phyloP scores from a whole-genome alignment of 2,797 vertebrate species.

The Sebastes trivittatus region DNA sequence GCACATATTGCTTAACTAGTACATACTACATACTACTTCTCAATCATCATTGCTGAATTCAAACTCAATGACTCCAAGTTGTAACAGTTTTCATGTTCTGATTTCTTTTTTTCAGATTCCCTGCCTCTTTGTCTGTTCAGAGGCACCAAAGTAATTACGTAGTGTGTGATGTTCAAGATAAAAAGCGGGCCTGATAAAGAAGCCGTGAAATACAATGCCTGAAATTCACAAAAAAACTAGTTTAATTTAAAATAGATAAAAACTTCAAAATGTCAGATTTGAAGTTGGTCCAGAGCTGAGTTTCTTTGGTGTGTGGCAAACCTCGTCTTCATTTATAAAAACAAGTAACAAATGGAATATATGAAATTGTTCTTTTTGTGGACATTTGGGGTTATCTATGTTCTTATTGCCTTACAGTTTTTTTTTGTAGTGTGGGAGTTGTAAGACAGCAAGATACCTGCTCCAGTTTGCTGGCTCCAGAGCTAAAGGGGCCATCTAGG shows the following conservation, averaged over 20 bases:
- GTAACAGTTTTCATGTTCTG: not conserved
- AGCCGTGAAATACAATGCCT: not conserved
- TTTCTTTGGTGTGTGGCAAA: not conserved
- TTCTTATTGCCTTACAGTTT: not conserved
- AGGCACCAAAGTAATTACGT: not conserved
- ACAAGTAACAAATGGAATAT: not conserved
- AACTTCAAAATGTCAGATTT: not conserved
- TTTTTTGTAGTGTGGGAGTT: not conserved
- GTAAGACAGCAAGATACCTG: conserved; percentile 81
- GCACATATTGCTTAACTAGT: not conserved
- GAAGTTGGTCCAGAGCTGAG: not conserved
- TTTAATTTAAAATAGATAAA: not conserved
- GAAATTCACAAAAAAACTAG: not conserved
- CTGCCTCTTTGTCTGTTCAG: not conserved
- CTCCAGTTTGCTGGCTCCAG: conserved; percentile 82
- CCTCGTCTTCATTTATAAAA: not conserved
- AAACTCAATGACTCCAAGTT: not conserved
- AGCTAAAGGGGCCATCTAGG: conserved; percentile 76
- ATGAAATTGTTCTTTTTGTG: not conserved
- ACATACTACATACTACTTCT: not conserved
- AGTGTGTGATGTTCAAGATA: not conserved
- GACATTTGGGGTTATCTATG: not conserved
- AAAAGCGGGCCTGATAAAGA: not conserved
- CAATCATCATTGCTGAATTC: not conserved
- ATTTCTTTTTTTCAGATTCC: not conserved